These are phyloP conservation scores for Forbesichthys agassizii DNA, from an alignment of 2,113 vertebrate species.

Conservation along the genomic window DNA sequence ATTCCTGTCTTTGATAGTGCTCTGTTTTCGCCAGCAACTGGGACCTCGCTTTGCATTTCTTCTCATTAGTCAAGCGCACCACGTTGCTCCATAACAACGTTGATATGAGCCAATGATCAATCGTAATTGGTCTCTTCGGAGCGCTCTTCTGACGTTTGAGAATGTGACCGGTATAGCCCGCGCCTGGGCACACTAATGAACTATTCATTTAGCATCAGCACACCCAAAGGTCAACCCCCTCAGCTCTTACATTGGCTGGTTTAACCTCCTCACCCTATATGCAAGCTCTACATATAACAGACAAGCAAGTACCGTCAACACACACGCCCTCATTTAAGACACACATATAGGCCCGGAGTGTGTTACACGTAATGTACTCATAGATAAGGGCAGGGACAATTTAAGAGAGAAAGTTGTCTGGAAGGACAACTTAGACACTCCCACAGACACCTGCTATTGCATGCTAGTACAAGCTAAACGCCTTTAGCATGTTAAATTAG, in stretches of 20 bases:
- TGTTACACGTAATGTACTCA: no score
- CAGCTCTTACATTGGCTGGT: background rate
- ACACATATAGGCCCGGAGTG: no score
- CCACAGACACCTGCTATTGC: no score
- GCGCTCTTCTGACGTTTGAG: conserved; percentile 51
- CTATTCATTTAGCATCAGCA: conserved; percentile 59
- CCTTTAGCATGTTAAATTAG: no score
- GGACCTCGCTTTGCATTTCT: background rate
- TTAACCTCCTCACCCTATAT: no score
- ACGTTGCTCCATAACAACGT: conserved; percentile 51
- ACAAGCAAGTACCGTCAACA: no score
- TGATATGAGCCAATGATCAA: conserved; percentile 75
- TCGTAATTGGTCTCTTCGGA: conserved; percentile 80
- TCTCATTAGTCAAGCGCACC: conserved; percentile 56
- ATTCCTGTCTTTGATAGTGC: conserved; percentile 45
- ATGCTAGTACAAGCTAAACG: no score
- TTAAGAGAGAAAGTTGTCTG: no score
- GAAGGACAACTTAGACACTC: no score
- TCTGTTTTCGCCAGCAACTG: conserved; percentile 36
- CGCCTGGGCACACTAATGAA: conserved; percentile 60
- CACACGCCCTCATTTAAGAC: no score
- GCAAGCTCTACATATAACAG: no score
- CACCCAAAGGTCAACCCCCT: conserved; percentile 66
- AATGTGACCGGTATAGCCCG: conserved; percentile 53
- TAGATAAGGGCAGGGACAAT: no score